A percentile compares a stretch with the other conserved stretches of the same genome.
These are phyloP conservation scores for Isurus oxyrinchus DNA, from an alignment of 2,113 vertebrate genomes.

Conservation along the genomic window DNA sequence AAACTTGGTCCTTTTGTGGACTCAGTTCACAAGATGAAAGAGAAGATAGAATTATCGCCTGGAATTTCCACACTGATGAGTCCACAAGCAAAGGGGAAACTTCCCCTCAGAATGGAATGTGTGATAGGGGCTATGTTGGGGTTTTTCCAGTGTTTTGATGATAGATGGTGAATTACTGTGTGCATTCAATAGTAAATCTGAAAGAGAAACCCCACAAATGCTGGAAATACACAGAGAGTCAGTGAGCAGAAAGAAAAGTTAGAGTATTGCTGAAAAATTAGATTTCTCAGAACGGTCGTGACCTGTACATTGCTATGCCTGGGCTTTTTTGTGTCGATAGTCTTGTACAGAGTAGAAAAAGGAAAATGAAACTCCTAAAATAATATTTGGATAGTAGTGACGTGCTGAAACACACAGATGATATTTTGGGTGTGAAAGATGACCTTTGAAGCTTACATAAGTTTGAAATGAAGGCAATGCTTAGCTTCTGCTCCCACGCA, in stretches of 20 bases:
- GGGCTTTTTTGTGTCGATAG: background rate
- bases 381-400: background rate
- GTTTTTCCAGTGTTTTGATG: background rate
- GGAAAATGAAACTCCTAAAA: background rate
- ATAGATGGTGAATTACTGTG: background rate
- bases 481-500: background rate
- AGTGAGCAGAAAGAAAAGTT: background rate
- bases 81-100: background rate
- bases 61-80: background rate
- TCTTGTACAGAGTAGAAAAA: too few species aligned
- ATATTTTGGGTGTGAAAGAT: background rate
- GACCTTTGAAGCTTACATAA: background rate
- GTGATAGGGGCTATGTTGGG: background rate
- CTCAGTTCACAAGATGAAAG: background rate
- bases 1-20: background rate
- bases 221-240: background rate
- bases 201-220: background rate
- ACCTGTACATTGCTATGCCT: background rate
- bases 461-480: background rate
- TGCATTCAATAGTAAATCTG: background rate
- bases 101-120: background rate
- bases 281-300: background rate
- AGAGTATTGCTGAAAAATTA: background rate
- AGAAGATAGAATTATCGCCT: background rate
- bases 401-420: background rate